A percentile compares a stretch with the other conserved stretches of the same genome.
Conservation (phyloP, 1,140 invertebrate genomes). For the Lethrus apterus region DNA sequence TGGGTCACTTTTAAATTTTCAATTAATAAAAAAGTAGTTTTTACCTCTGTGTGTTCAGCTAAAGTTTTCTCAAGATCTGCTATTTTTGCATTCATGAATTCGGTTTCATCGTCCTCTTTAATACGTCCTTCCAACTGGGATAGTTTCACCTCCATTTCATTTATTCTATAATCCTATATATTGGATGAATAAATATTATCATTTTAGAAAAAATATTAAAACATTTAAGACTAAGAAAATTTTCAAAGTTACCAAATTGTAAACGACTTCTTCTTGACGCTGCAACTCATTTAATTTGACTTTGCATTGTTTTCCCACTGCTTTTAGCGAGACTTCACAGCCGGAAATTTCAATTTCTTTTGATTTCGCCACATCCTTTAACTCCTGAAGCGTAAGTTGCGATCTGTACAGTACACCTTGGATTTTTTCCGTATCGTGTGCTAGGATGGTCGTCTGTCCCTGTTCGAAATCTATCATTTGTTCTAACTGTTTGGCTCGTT, state of each 20-base stretch:
- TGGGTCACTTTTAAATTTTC: no score
- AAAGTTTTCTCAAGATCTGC: slow-evolving; percentile 41
- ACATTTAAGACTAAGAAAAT: not conserved
- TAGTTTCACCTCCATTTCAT: slow-evolving; percentile 28
- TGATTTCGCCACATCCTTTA: slow-evolving; percentile 23
- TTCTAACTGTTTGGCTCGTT: slow-evolving; percentile 28
- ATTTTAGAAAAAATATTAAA: not conserved
- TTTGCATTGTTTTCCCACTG: slow-evolving; percentile 27
- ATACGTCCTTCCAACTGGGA: slow-evolving; percentile 21
- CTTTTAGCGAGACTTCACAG: slow-evolving; percentile 12
- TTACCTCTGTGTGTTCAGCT: slow-evolving; percentile 38
- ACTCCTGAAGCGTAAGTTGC: slow-evolving; percentile 25
- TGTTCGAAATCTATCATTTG: slow-evolving; percentile 29
- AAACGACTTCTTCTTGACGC: slow-evolving; percentile 38
- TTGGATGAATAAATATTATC: not conserved
- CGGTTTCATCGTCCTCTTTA: slow-evolving; percentile 31
- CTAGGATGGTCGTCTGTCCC: slow-evolving; percentile 22
- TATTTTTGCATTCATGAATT: slow-evolving; percentile 40
- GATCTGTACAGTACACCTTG: slow-evolving; percentile 27
- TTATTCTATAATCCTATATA: slow-evolving; percentile 31
- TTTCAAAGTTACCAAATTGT: slow-evolving; percentile 36
- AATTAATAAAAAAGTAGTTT: no score
- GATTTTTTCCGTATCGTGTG: slow-evolving; percentile 27
- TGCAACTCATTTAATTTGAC: slow-evolving; percentile 34
- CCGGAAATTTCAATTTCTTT: slow-evolving; percentile 28